These are phyloP conservation scores for Pipistrellus nathusii DNA, from an alignment of 2,797 vertebrate species.

Conservation along the genomic window DNA sequence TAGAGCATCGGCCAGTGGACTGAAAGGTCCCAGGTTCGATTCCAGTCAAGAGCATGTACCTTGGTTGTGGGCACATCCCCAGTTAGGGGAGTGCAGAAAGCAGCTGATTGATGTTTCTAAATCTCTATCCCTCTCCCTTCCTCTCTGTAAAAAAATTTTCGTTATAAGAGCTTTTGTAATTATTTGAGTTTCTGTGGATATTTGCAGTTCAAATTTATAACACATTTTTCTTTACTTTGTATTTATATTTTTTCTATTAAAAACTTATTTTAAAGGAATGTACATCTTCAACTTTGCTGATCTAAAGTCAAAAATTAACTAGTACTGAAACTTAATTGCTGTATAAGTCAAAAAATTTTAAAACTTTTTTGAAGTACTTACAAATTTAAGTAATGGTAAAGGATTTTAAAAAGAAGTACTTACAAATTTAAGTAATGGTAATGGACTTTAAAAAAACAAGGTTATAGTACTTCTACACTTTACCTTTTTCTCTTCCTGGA, in stretches of 20 bases:
- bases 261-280: not conserved
- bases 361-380: not conserved
- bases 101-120: too few species aligned
- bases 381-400: not conserved
- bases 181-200: constrained; percentile 2
- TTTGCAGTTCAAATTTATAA: not conserved
- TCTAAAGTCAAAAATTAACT: constrained; percentile 5
- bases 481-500: not conserved
- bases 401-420: not conserved
- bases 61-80: too few species aligned
- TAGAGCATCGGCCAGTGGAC: too few species aligned
- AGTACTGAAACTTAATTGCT: not conserved
- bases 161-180: not conserved
- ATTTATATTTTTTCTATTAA: not conserved
- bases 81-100: too few species aligned
- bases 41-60: too few species aligned
- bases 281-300: not conserved
- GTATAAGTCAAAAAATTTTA: not conserved
- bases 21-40: too few species aligned
- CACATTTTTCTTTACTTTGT: not conserved
- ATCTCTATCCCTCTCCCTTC: too few species aligned
- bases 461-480: not conserved
- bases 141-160: too few species aligned
- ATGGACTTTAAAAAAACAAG: not conserved
- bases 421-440: not conserved